Conservation (phyloP, 2,113 vertebrate genomes). For the Egretta garzetta region DNA sequence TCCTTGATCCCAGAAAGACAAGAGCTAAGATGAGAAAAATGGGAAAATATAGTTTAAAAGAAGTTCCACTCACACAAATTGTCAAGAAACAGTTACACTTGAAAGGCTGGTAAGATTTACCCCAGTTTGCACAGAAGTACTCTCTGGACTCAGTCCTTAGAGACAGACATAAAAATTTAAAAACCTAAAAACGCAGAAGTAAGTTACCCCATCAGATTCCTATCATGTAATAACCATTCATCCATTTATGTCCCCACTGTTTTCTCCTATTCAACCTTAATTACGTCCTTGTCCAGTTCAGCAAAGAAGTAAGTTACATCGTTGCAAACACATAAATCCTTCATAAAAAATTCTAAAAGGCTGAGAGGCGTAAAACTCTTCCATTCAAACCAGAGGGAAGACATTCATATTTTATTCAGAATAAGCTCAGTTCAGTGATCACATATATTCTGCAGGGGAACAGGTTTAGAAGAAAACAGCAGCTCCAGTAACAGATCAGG, state of each 20-base stretch:
- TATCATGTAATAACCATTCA: not conserved
- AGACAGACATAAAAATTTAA: not conserved
- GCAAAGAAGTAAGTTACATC: not conserved
- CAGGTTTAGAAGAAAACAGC: not conserved
- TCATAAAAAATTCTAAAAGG: not conserved
- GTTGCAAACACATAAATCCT: not conserved
- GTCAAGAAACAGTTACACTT: not conserved
- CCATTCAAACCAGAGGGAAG: not conserved
- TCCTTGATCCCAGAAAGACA: not conserved
- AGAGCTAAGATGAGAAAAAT: not conserved
- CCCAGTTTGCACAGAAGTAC: not conserved
- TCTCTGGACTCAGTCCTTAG: not conserved
- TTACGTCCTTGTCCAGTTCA: not conserved
- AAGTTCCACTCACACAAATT: not conserved
- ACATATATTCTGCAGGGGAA: not conserved
- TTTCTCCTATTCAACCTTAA: not conserved
- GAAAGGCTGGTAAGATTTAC: not conserved
- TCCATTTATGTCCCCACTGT: not conserved
- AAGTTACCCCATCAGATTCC: not conserved
- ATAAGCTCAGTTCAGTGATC: not conserved
- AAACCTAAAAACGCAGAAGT: not conserved
- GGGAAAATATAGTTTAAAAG: not conserved
- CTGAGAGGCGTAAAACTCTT: not conserved
- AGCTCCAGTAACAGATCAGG: not conserved
- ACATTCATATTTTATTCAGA: not conserved